These are phyloP conservation scores for Apis dorsata DNA, from an alignment of 1,140 invertebrate species.

Conservation along the genomic window DNA sequence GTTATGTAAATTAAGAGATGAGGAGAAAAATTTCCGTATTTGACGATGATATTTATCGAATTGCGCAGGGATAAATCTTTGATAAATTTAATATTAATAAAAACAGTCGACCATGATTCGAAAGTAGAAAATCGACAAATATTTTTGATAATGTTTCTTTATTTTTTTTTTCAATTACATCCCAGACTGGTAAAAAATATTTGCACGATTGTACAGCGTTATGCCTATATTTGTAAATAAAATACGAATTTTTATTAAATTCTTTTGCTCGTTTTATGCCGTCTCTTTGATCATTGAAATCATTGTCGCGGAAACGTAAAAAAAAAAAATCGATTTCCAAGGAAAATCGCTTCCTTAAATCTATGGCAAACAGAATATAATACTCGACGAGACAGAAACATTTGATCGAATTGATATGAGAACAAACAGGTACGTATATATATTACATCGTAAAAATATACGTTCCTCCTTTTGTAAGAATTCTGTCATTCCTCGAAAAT, in stretches of 20 bases:
- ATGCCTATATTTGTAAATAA: conserved; percentile 61
- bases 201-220: conserved; percentile 36
- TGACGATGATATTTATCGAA: too few relatives aligned
- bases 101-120: not conserved
- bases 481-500: not conserved
- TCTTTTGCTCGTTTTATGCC: not conserved
- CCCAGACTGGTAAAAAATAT: not conserved
- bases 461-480: not conserved
- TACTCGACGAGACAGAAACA: not conserved
- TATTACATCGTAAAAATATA: not conserved
- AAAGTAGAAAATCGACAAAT: not conserved
- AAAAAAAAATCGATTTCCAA: not conserved
- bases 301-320: not conserved
- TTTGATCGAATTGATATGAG: not conserved
- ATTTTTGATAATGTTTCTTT: not conserved
- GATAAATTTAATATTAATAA: not conserved
- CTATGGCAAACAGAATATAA: conserved; percentile 12
- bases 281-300: not conserved
- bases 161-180: conserved; percentile 11
- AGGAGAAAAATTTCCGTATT: too few relatives aligned
- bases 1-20: conserved; percentile 25
- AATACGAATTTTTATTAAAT: conserved; percentile 52
- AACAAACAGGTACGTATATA: conserved; percentile 20
- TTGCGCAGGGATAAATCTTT: not conserved
- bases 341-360: not conserved